These are phyloP conservation scores for Eufriesea mexicana DNA, from an alignment of 1,140 invertebrate species.

Conservation along the genomic window DNA sequence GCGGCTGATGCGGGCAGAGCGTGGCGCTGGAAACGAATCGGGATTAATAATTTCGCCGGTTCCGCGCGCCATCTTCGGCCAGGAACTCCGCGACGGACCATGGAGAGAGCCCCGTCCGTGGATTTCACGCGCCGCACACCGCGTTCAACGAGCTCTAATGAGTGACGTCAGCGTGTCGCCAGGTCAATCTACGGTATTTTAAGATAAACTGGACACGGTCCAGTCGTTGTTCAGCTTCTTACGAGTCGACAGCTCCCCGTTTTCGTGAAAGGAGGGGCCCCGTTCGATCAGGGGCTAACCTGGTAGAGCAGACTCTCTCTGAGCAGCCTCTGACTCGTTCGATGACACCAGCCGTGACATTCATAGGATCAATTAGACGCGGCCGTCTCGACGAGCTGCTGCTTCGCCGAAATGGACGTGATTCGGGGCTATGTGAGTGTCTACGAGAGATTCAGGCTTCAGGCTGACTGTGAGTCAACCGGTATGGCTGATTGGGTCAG, in stretches of 20 bases:
- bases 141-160: constrained; percentile 79
- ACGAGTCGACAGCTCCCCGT: neutral
- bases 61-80: neutral
- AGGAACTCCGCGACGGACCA: too few relatives aligned
- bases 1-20: constrained; percentile 10
- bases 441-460: neutral
- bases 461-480: neutral
- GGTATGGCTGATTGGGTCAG: too few relatives aligned
- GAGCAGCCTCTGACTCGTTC: neutral
- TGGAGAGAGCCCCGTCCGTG: constrained; percentile 1
- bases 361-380: constrained; percentile 46
- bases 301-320: neutral
- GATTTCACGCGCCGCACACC: constrained; percentile 61
- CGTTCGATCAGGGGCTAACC: neutral
- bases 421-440: constrained; percentile 78
- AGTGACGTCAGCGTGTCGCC: constrained; percentile 81
- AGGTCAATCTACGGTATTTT: constrained; percentile 80
- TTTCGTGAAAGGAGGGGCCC: neutral
- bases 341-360: constrained; percentile 35
- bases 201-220: constrained; percentile 72
- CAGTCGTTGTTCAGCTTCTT: constrained; percentile 54
- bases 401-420: constrained; percentile 72
- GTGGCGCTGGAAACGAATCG: constrained; percentile 48
- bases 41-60: constrained; percentile 51
- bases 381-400: constrained; percentile 37